Base-by-base conservation (phyloP, 2,888 invertebrate genomes). In the Sarcophaga variegata region DNA sequence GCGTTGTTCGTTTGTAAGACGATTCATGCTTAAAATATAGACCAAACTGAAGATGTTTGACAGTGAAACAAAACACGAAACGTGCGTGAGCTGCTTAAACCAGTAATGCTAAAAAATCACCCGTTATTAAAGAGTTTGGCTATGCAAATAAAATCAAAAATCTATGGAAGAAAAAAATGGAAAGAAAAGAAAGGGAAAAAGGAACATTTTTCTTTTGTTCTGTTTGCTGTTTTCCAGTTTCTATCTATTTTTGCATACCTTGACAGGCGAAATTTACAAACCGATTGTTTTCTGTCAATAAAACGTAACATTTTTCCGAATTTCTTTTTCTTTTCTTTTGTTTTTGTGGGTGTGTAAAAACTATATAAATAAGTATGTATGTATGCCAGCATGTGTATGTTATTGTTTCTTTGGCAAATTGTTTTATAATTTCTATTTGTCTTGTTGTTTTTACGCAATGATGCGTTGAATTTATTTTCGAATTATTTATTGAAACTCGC, bases 341-440 rank as follows among this genome's bases (percentile, higher is more conserved):
- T 59, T 5, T 17, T 6, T 17, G n/a, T 5, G 17, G 17, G 14
- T 59, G 17, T 59, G n/a, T 17, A 17, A 20, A 22, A 22, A 54
- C 54, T 12, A 22, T 20, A 0, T 22, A 4, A 6, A 20, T 20
- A 11, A 11, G 37, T n/a, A 27, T 81, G 64, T 27, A 60, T 10
- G 22, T 27, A 60, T 10, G 69, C 4, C 2, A 12, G 12, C 20
- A 37, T 12, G 54, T 59, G 45, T 49, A 14, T 75, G 47, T 25
- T 37, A 37, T 14, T 59, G 70, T 78, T 70, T 62, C 14, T 69
- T 71, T 11, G 10, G 14, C 17, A 79, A 76, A 66, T 76, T 71
- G 75, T 82, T 70, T 75, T 86, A 60, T 74, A 82, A 86, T 86
- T 82, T 86, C n/a, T 79, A 59, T 79, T 86, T 79, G 25, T 75